phyloP scores from a whole-genome alignment of 2,797 vertebrate species.

The Philypnodon macrostomus region DNA sequence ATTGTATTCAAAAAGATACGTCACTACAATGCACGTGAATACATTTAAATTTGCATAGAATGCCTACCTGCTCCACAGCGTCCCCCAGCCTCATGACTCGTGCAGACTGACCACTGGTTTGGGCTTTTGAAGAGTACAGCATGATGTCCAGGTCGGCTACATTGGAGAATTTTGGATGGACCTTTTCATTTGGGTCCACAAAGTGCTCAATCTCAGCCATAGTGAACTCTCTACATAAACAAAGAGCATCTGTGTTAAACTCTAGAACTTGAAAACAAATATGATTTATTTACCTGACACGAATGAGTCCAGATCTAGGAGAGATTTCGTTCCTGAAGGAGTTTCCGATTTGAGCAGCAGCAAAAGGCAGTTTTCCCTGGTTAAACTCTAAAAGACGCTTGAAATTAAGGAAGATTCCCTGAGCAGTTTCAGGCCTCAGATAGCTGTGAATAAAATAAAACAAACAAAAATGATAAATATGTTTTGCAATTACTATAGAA shows the following conservation, averaged over 20 bases:
- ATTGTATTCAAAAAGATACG: too few relatives aligned
- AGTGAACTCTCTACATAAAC: slow-evolving; percentile 88
- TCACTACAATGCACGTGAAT: too few relatives aligned
- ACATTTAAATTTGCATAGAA: too few relatives aligned
- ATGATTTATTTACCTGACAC: slow-evolving; percentile 83
- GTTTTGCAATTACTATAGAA: too few relatives aligned
- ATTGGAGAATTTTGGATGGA: slow-evolving; percentile 89
- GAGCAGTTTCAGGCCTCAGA: slow-evolving; percentile 97
- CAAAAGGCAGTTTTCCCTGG: slow-evolving; percentile 97
- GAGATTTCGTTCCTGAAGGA: slow-evolving; percentile 99
- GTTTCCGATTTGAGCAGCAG: slow-evolving; percentile 97
- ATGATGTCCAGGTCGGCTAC: slow-evolving; percentile 87
- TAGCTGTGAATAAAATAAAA: slow-evolving; percentile 76
- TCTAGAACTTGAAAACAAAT: background rate
- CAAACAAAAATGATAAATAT: background rate
- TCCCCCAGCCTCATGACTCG: slow-evolving; percentile 88
- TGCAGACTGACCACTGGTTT: slow-evolving; percentile 96
- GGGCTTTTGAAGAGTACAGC: slow-evolving; percentile 93
- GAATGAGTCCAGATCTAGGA: slow-evolving; percentile 94
- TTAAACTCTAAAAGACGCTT: slow-evolving; percentile 97
- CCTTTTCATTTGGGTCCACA: slow-evolving; percentile 93
- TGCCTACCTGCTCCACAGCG: slow-evolving; percentile 90
- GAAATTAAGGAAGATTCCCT: slow-evolving; percentile 99
- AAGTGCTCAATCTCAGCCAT: slow-evolving; percentile 99
- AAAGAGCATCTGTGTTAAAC: background rate